phyloP scores from a whole-genome alignment of 2,888 invertebrate genomes.

The Orthosia cruda region DNA sequence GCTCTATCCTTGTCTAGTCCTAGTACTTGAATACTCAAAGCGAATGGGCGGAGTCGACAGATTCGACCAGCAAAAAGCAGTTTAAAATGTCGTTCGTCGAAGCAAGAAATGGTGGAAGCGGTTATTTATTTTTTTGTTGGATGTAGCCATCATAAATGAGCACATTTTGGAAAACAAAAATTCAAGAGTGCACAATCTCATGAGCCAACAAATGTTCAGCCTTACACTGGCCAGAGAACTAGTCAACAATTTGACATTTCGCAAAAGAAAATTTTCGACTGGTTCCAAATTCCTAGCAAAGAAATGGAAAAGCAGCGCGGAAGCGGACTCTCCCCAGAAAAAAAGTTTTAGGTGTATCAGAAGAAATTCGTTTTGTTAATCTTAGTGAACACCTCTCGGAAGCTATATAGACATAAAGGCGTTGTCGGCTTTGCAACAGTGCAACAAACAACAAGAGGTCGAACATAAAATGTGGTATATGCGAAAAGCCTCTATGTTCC shows the following conservation, averaged over 20 bases:
- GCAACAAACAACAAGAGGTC: conserved; percentile 13
- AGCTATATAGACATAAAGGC: conserved; percentile 4
- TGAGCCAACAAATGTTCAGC: conserved; percentile 7
- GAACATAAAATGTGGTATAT: conserved; percentile 6
- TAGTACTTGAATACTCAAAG: conserved; percentile 5
- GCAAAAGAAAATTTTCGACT: too few relatives aligned
- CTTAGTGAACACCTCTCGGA: conserved; percentile 4
- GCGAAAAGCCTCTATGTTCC: background rate
- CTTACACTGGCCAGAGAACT: conserved; percentile 14
- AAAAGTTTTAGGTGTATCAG: conserved; percentile 19
- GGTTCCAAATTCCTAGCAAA: conserved; percentile 16
- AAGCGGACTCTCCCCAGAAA: conserved; percentile 16
- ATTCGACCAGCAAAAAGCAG: conserved; percentile 18
- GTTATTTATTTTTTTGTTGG: conserved; percentile 14
- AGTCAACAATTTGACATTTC: conserved; percentile 5
- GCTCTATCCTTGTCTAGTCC: too few relatives aligned
- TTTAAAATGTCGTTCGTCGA: conserved; percentile 8
- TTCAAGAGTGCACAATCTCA: conserved; percentile 13
- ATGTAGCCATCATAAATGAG: conserved; percentile 14
- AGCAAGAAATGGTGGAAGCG: conserved; percentile 22
- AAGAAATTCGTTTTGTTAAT: conserved; percentile 10
- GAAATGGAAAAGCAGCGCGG: conserved; percentile 7
- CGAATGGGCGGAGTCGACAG: conserved; percentile 18
- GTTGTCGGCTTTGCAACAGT: conserved; percentile 2
- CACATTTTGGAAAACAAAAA: conserved; percentile 4